Conservation (phyloP, 2,888 invertebrate genomes). For the Caenorhabditis sp. region DNA sequence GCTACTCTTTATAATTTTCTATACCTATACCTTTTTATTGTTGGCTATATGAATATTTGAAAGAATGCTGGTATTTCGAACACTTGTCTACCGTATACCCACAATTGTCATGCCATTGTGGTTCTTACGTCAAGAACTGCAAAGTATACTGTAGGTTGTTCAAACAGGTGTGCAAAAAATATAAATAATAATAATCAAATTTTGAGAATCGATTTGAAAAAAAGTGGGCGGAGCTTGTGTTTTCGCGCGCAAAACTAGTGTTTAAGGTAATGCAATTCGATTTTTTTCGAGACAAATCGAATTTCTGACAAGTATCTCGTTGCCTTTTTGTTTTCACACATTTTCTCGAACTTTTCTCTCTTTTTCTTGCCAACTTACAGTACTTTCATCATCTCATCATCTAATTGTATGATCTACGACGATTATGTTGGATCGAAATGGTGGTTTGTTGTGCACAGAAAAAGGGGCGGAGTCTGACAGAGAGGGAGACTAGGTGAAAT, state of each 20-base stretch:
- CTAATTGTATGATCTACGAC: background rate
- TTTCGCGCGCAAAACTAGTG: background rate
- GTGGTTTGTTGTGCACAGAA: background rate
- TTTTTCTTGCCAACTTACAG: background rate
- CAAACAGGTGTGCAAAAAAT: background rate
- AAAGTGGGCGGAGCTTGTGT: no score
- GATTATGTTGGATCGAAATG: background rate
- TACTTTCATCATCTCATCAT: conserved; percentile 5
- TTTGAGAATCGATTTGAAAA: no score
- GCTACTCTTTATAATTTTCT: background rate
- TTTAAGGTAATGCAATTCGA: background rate
- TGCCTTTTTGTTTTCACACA: background rate
- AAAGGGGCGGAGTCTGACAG: background rate
- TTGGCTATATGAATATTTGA: no score
- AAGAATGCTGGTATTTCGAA: background rate
- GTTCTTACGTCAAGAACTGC: conserved; percentile 12
- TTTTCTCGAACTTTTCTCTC: background rate
- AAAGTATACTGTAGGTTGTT: conserved; percentile 19
- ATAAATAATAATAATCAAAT: no score
- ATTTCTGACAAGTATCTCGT: background rate
- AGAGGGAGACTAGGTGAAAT: no score
- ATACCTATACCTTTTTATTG: no score
- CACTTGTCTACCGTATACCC: conserved; percentile 9
- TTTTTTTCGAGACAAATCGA: conserved; percentile 5
- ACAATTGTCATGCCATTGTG: conserved; percentile 13